phyloP scores from a whole-genome alignment of 1,140 invertebrate genomes.

The Theocolax elegans region DNA sequence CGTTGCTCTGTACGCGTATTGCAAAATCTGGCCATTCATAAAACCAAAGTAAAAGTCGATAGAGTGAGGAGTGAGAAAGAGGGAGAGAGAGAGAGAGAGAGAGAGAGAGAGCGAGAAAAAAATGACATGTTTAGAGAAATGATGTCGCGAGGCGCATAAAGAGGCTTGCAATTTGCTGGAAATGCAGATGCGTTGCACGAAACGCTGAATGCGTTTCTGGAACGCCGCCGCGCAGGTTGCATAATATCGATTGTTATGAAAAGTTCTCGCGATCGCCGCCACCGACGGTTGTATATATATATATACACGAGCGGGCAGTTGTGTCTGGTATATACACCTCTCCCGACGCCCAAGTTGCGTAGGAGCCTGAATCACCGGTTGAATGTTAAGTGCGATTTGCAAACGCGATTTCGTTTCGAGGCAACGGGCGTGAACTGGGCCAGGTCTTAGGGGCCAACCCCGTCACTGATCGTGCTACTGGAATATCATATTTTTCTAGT shows the following conservation, averaged over 20 bases:
- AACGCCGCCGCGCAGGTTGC: conserved; percentile 9
- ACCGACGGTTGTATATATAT: too few relatives aligned
- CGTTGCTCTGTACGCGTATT: not conserved
- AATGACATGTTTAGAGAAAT: conserved; percentile 30
- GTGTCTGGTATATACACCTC: not conserved
- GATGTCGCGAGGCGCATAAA: conserved; percentile 9
- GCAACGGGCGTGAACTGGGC: conserved; percentile 36
- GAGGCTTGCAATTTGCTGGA: conserved; percentile 27
- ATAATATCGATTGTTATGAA: conserved; percentile 44
- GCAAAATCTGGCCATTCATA: conserved; percentile 18
- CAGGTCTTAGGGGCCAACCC: not conserved
- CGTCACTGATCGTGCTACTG: not conserved
- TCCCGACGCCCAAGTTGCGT: conserved; percentile 33
- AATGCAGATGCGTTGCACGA: conserved; percentile 33
- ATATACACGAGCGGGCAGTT: not conserved
- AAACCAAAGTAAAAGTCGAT: conserved; percentile 25
- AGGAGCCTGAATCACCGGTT: conserved; percentile 13
- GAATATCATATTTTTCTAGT: too few relatives aligned
- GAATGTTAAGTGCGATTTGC: conserved; percentile 41
- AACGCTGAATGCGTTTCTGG: conserved; percentile 33
- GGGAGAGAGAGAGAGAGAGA: not conserved
- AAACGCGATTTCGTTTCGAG: conserved; percentile 37
- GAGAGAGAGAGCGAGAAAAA: conserved; percentile 30
- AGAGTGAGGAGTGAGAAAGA: conserved; percentile 7
- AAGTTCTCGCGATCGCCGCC: conserved; percentile 40